Conservation (phyloP, 2,888 invertebrate genomes). For the Reticulitermes lucifugus region DNA sequence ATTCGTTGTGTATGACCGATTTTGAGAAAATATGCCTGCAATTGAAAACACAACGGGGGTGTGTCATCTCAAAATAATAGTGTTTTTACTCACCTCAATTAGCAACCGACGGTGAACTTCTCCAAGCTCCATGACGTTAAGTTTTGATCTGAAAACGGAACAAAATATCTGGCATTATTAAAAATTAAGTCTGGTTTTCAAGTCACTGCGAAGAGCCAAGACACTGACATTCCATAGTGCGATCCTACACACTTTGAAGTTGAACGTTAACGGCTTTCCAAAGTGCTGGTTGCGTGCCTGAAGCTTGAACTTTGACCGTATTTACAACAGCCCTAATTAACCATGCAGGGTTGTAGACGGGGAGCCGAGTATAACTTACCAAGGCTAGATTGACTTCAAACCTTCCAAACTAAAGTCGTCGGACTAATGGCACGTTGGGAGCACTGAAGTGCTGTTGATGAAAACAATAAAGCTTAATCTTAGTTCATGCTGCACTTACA, state of each 20-base stretch:
- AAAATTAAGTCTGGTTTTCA: not conserved
- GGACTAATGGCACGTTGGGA: not conserved
- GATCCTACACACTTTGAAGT: not conserved
- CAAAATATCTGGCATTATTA: not conserved
- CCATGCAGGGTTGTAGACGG: not conserved
- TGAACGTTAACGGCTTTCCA: not conserved
- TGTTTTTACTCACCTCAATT: not conserved
- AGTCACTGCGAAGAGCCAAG: not conserved
- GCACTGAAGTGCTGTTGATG: not conserved
- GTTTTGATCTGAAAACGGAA: not conserved
- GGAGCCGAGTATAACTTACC: not conserved
- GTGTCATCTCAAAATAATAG: too few species aligned
- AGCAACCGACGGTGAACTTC: not conserved
- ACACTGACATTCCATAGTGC: not conserved
- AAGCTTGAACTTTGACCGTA: slow-evolving; percentile 16
- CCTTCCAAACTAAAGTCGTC: not conserved
- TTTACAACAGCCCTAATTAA: slow-evolving; percentile 27
- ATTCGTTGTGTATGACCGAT: too few species aligned
- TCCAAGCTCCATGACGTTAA: not conserved
- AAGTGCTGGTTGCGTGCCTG: not conserved
- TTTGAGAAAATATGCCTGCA: too few species aligned
- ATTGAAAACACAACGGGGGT: too few species aligned
- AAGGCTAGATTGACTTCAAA: not conserved
- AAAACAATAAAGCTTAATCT: not conserved
- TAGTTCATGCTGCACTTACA: not conserved